A percentile compares a stretch with the other conserved stretches of the same genome.
phyloP scores from a whole-genome alignment of 2,113 vertebrate species.

The Salvator merianae region DNA sequence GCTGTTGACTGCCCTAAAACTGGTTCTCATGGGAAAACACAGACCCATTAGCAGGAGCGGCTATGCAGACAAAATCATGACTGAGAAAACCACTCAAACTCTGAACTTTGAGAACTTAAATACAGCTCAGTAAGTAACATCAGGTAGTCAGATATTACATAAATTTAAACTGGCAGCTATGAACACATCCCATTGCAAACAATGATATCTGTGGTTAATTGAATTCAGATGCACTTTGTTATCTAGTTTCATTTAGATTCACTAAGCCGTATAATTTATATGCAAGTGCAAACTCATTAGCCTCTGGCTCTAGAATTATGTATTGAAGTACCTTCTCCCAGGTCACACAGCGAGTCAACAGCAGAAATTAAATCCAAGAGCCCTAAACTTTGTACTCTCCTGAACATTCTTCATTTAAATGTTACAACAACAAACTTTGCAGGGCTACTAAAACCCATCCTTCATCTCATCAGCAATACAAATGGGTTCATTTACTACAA shows the following conservation, averaged over 20 bases:
- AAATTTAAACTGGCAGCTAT: not conserved
- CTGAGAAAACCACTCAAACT: not conserved
- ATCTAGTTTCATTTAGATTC: constrained; percentile 30
- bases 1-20: not conserved
- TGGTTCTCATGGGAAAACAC: not conserved
- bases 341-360: constrained; percentile 13
- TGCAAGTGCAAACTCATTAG: not conserved
- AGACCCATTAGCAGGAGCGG: not conserved
- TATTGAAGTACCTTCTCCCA: not conserved
- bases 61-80: not conserved
- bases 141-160: not conserved
- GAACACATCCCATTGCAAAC: not conserved
- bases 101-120: constrained; percentile 6
- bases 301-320: constrained; percentile 11
- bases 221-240: constrained; percentile 22
- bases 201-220: not conserved
- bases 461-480: not conserved
- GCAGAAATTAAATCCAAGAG: not conserved
- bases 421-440: not conserved
- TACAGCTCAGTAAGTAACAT: constrained; percentile 3
- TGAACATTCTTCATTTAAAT: constrained; percentile 19
- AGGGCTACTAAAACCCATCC: not conserved
- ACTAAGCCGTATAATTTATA: not conserved
- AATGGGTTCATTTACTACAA: not conserved
- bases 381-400: not conserved